Base-by-base conservation (phyloP, 2,888 invertebrate species). In the Ichneumoninae sp. region DNA sequence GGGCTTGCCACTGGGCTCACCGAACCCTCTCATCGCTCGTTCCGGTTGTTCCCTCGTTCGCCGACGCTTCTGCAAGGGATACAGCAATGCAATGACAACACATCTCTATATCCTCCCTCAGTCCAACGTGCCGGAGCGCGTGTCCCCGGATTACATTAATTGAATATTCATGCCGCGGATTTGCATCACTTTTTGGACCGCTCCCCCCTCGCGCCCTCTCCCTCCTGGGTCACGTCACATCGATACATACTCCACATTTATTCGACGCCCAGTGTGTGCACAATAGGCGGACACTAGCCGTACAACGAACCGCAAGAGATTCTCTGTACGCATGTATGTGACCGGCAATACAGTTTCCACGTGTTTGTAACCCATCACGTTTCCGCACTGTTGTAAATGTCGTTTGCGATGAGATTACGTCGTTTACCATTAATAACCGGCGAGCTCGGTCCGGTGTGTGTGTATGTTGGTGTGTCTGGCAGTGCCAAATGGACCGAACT, bases 91-190 rank as follows among this genome's bases (percentile, higher is more conserved):
- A 77, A 80, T 76, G 69, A 63, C 63, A 63, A 63, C 57, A 60
- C 44, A 47, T 57, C 66, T 52, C 33, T 47, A 16, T 47, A 47
- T 47, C 44, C 22, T 13, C 16, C 54, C 52, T 63, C 30, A 54
- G 65, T 44, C 63, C 52, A 36, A 63, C 63, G 52, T 26, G 50
- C 40, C 22, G 69, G 70, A 36, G 81, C 82, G 57, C 69, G 81
- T 87, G 87, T 87, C 80, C 86, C 81, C 84, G 88, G 89, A 91
- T 91, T 89, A 90, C 89, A 89, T 89, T 89, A 89, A 89, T 90
- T 90, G 91, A 91, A 91, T 91, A 91, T 91, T 91, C 91, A 91
- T 91, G 89, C 83, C 69, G 63, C 13, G 85, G 89, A 91, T 90
- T 90, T 90, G 90, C 91, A 91, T 91, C 87, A 88, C 88, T 81